Evolutionary conservation across 2,797 vertebrate genomes (phyloP).

Genomic region (Psittacula echo): DNA sequence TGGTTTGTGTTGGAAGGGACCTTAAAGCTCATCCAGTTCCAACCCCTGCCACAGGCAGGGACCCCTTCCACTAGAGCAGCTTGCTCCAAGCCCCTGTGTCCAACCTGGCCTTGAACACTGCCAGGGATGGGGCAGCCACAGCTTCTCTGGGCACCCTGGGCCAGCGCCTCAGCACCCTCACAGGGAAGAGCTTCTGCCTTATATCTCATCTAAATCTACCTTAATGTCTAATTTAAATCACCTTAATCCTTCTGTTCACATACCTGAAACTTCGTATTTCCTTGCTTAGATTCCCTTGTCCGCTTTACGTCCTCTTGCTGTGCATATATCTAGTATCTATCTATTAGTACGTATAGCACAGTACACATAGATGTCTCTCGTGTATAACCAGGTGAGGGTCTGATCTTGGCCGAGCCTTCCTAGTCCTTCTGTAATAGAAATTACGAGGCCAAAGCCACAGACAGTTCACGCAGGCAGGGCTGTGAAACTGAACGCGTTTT

Average conservation of each 20-base stretch:
- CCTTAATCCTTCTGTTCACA: background rate
- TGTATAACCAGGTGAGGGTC: background rate
- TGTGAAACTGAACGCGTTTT: fast-evolving
- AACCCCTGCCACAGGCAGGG: background rate
- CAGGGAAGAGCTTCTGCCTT: background rate
- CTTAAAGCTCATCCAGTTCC: background rate
- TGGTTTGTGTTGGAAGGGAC: background rate
- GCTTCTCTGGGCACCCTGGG: background rate
- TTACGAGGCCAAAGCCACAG: background rate
- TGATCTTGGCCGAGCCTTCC: background rate
- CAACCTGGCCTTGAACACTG: background rate
- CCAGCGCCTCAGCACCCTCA: background rate
- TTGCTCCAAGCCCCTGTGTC: background rate
- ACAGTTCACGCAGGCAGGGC: background rate
- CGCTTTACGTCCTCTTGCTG: background rate
- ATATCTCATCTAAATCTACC: background rate
- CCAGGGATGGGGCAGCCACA: background rate
- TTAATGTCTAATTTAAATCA: background rate
- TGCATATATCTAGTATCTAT: background rate
- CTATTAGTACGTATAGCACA: background rate
- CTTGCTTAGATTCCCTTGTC: background rate
- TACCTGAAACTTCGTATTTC: background rate
- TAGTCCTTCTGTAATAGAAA: fast-evolving
- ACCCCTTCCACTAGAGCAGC: background rate
- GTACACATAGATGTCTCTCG: background rate